A percentile compares a stretch with the other conserved stretches of the same genome.
Conservation (phyloP, 1,140 invertebrate genomes). For the Hypsibius dujardini region DNA sequence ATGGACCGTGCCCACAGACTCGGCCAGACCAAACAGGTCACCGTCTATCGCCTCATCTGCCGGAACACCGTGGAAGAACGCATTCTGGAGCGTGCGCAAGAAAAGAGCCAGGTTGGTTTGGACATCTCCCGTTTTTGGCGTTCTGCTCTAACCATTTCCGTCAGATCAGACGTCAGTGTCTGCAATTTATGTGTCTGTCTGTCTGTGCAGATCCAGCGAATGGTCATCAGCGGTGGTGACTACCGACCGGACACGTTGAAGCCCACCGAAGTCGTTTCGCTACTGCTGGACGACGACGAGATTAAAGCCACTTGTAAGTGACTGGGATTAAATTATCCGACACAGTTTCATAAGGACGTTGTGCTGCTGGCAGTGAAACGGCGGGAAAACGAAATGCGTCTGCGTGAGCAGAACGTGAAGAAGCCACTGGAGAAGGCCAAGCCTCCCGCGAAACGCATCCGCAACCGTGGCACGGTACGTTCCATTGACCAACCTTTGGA, state of each 20-base stretch:
- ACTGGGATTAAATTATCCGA: too few relatives aligned
- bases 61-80: conserved; percentile 78
- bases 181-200: too few relatives aligned
- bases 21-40: conserved; percentile 49
- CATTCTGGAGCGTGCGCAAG: conserved; percentile 65
- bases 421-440: too few relatives aligned
- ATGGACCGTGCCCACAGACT: conserved; percentile 77
- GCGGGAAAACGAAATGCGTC: background rate
- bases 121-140: conserved; percentile 16
- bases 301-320: conserved; percentile 75
- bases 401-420: too few relatives aligned
- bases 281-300: conserved; percentile 82
- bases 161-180: conserved; percentile 24
- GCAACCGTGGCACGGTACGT: too few relatives aligned
- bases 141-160: background rate
- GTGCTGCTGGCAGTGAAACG: background rate
- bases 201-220: conserved; percentile 90
- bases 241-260: conserved; percentile 86
- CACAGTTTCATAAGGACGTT: too few relatives aligned
- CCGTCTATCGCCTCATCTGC: conserved; percentile 72
- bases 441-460: too few relatives aligned
- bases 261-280: conserved; percentile 83
- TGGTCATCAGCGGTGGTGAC: conserved; percentile 90
- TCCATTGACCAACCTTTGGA: too few relatives aligned
- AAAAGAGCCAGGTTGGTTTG: conserved; percentile 61